These are phyloP conservation scores for Diarsia brunnea DNA, from an alignment of 2,888 invertebrate genomes.

Conservation along the genomic window DNA sequence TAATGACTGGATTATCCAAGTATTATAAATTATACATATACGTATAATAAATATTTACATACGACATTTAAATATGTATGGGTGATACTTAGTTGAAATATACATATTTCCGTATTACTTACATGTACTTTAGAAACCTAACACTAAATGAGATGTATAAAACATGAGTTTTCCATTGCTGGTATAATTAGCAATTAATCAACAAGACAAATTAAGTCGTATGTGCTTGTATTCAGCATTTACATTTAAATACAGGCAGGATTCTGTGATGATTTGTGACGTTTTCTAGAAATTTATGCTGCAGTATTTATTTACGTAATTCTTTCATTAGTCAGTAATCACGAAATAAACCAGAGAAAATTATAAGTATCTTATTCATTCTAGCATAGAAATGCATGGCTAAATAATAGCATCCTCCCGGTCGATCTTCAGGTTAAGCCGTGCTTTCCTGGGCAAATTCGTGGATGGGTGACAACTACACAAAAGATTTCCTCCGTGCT, in stretches of 20 bases:
- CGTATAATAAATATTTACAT: constrained; percentile 39
- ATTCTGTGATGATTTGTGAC: not conserved
- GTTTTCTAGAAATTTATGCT: not conserved
- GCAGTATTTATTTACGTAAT: not conserved
- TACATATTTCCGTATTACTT: constrained; percentile 41
- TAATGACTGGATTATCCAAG: constrained; percentile 44
- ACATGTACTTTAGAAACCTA: constrained; percentile 14
- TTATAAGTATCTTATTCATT: no score
- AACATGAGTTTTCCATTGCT: constrained; percentile 26
- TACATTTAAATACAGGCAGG: not conserved
- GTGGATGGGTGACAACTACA: no score
- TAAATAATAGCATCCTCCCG: no score
- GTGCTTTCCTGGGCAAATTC: no score
- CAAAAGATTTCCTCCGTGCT: no score
- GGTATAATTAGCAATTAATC: constrained; percentile 19
- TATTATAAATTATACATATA: constrained; percentile 21
- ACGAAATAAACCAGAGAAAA: not conserved
- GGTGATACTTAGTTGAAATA: constrained; percentile 20
- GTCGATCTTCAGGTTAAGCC: no score
- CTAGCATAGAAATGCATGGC: no score
- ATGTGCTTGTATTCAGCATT: not conserved
- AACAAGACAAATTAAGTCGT: constrained; percentile 21
- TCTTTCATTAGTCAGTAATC: not conserved
- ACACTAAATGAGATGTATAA: constrained; percentile 39
- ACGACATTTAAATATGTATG: constrained; percentile 49